Conservation (phyloP, 92 coral and sea anemone species). For the Anthopleura xanthogrammica region DNA sequence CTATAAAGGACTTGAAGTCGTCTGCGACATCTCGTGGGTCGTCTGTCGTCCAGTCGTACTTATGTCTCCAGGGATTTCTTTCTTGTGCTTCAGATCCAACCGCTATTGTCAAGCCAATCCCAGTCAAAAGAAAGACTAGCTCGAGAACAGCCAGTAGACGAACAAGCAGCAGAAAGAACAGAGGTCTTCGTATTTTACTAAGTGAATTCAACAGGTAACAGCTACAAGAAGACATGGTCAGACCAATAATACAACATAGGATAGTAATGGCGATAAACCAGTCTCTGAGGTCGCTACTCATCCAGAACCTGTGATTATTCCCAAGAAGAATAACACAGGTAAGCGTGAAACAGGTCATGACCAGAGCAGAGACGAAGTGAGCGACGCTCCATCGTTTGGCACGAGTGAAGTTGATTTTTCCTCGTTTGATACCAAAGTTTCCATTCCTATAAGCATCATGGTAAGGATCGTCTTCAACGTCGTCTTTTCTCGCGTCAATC, state of each 20-base stretch:
- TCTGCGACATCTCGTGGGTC: not conserved
- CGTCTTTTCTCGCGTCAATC: not conserved
- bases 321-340: not conserved
- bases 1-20: not conserved
- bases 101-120: not conserved
- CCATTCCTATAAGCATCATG: conserved; percentile 15
- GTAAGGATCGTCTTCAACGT: conserved; percentile 1
- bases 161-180: not conserved
- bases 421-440: conserved; percentile 10
- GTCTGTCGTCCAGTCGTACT: not conserved
- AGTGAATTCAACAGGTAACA: not conserved
- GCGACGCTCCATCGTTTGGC: conserved; percentile 16
- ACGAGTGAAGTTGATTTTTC: conserved; percentile 14
- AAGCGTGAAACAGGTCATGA: not conserved
- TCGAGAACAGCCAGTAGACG: conserved; percentile 6
- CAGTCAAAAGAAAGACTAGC: not conserved
- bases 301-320: conserved; percentile 7
- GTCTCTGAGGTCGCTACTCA: not conserved
- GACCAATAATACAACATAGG: not conserved
- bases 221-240: conserved; percentile 7
- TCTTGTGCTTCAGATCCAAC: conserved; percentile 1
- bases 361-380: not conserved
- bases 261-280: not conserved
- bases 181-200: conserved; percentile 2
- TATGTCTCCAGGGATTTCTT: not conserved